These are phyloP conservation scores for Geophilus truncorum DNA, from an alignment of 2,888 invertebrate species.

Conservation along the genomic window DNA sequence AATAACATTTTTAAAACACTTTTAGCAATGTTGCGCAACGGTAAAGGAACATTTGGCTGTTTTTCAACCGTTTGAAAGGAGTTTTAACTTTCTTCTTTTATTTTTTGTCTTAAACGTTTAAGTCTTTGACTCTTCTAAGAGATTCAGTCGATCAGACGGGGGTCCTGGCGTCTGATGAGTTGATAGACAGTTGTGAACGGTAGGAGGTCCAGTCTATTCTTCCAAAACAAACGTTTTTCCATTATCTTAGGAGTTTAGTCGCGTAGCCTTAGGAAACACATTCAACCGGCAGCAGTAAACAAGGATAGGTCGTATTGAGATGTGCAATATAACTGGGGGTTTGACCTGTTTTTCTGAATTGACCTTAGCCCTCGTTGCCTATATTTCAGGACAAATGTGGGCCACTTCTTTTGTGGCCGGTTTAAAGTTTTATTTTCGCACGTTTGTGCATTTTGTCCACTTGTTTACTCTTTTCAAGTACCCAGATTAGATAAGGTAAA, in stretches of 20 bases:
- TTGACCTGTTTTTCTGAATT: conserved; percentile 11
- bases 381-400: conserved; percentile 21
- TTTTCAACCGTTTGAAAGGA: background rate
- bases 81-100: background rate
- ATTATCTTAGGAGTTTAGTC: conserved; percentile 11
- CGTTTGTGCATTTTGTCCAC: background rate
- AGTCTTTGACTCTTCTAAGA: background rate
- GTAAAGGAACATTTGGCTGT: too few relatives aligned
- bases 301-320: conserved; percentile 1
- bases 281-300: conserved; percentile 8
- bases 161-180: conserved; percentile 12
- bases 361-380: conserved; percentile 13
- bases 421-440: conserved; percentile 10
- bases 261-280: conserved; percentile 13
- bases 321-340: conserved; percentile 12
- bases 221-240: background rate
- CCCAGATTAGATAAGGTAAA: background rate
- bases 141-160: background rate
- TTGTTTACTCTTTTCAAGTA: background rate
- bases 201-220: background rate
- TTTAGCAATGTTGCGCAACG: too few relatives aligned
- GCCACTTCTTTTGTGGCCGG: conserved; percentile 6
- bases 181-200: conserved; percentile 1
- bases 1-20: too few relatives aligned
- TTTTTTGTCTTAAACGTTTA: background rate